Base-by-base conservation (phyloP, 2,888 invertebrate genomes). In the Notocelia uddmanniana region DNA sequence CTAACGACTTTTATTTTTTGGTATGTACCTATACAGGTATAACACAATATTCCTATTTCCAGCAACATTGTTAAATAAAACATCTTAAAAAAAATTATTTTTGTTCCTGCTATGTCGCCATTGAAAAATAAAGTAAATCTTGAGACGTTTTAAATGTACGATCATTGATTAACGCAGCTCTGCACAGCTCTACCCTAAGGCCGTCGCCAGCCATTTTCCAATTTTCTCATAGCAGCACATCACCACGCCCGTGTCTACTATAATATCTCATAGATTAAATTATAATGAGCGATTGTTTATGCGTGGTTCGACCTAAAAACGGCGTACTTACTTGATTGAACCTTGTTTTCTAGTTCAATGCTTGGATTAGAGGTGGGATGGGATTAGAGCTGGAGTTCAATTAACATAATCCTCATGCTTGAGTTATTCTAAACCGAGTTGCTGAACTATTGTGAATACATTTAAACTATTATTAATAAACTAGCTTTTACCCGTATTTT, bases 381-480 rank as follows among this genome's bases (percentile, higher is more conserved):
- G 19, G 45, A 45, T 34, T 26, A n/a, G 34, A 34, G n/a, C 5
- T 26, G 63, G 59, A 11, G 19, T 15, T 48, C 23, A 2, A 72
- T 72, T 68, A 68, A 3, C 48, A 72, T 72, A 72, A 72, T 62
- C 67, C 67, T 10, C 19, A 57, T 26, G 72, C 23, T 54, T 68
- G 48, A 72, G 54, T n/a, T 19, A 68, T 19, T 48, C 26, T 50
- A 26, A 21, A 63, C 19, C n/a, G 19, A 26, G 50, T 50, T 60
- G 60, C 18, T 62, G 45, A 31, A 41, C 18, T 26, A 52, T 45
- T 59, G 21, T 59, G 34, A 54, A 60, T 58, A 54, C 18, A 34
- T 60, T 59, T 0, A 54, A 23, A 52, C 15, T 21, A 21, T 59
- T 9, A n/a, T 41, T 34, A 34, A 58, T n/a, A 13, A 5, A 31